Evolutionary conservation across 2,888 invertebrate species (phyloP).

Genomic region (Habroteleia sp.): DNA sequence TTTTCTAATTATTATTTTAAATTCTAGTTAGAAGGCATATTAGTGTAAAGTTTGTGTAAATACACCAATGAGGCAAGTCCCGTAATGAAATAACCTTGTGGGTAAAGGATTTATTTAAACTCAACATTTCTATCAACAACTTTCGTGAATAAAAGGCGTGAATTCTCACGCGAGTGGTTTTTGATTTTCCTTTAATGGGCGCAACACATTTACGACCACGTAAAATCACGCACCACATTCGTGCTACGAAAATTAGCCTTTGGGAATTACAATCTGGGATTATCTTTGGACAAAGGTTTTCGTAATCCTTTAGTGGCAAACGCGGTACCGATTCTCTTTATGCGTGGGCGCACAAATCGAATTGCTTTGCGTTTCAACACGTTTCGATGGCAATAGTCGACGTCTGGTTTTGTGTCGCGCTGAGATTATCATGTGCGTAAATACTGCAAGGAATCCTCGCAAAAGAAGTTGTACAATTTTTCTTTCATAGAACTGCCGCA

Average conservation of each 20-base stretch:
- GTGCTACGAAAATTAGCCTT: slow-evolving; percentile 61
- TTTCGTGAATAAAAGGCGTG: slow-evolving; percentile 57
- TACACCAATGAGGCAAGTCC: too few relatives aligned
- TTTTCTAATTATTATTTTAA: too few relatives aligned
- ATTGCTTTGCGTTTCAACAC: slow-evolving; percentile 78
- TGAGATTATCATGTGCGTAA: slow-evolving; percentile 78
- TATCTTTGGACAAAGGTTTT: slow-evolving; percentile 64
- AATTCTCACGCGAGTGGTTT: slow-evolving; percentile 64
- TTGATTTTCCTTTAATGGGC: slow-evolving; percentile 63
- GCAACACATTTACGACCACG: slow-evolving; percentile 60
- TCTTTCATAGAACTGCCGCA: slow-evolving; percentile 19
- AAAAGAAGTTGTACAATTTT: slow-evolving; percentile 25
- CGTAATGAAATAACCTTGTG: slow-evolving; percentile 25
- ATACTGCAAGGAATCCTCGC: slow-evolving; percentile 22
- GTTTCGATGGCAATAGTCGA: slow-evolving; percentile 72
- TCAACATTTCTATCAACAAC: slow-evolving; percentile 40
- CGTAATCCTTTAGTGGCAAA: slow-evolving; percentile 65
- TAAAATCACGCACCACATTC: slow-evolving; percentile 54
- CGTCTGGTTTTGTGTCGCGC: slow-evolving; percentile 60
- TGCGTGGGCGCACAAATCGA: slow-evolving; percentile 80
- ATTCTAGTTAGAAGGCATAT: too few relatives aligned
- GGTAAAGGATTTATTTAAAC: slow-evolving; percentile 28
- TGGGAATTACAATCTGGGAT: slow-evolving; percentile 66
- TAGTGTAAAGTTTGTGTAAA: too few relatives aligned
- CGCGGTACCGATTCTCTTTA: slow-evolving; percentile 75